Evolutionary conservation across 2,113 vertebrate genomes (phyloP), one percentile per base, ranked within the genome.

Genomic region (Eidolon helvum): DNA sequence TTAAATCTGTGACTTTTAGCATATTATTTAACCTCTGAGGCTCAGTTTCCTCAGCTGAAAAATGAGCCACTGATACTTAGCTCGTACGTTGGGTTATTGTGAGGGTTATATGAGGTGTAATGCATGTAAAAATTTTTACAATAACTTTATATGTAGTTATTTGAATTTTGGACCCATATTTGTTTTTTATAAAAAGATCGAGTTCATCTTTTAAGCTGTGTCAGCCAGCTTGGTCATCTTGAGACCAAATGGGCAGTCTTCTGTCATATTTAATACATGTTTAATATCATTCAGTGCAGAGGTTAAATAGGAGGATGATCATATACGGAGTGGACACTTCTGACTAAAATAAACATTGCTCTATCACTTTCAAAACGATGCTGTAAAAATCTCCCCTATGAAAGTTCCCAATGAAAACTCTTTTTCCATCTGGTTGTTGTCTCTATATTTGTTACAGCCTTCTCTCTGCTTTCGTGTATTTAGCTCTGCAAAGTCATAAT

Each of bases 11-110:
- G 78, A 43, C n/a, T 69, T 91, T 30, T n/a, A 53, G 48, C 4
- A 0, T 16, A 4, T 72, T 75, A 19, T 68, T 74, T 79, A 59
- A 48, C 38, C 30, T 61, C 33, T 14, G 33, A 55, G 87, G 48
- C 68, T 90, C 66, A 55, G 85, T 87, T 87, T 97, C 45, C 65
- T 87, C 19, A 43, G 79, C 71, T 77, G 28, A 83, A 95, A 78
- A 93, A 69, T 83, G 66, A 78, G 69, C 63, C 69, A 43, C 59
- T 65, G 22, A 75, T 66, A 61, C 55, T 83, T 57, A 35, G 45
- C 90, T 75, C 33, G 45, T 61, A 55, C 26, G 16, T 1, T 61
- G 75, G 57, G 50, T 80, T 90, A 35, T 84, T 57, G n/a, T 28
- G 65, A 89, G 16, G 65, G 35, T 77, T 77, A 22, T 69, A 16